These are phyloP conservation scores for Burhinus bistriatus DNA, from an alignment of 2,113 vertebrate species.

Conservation along the genomic window DNA sequence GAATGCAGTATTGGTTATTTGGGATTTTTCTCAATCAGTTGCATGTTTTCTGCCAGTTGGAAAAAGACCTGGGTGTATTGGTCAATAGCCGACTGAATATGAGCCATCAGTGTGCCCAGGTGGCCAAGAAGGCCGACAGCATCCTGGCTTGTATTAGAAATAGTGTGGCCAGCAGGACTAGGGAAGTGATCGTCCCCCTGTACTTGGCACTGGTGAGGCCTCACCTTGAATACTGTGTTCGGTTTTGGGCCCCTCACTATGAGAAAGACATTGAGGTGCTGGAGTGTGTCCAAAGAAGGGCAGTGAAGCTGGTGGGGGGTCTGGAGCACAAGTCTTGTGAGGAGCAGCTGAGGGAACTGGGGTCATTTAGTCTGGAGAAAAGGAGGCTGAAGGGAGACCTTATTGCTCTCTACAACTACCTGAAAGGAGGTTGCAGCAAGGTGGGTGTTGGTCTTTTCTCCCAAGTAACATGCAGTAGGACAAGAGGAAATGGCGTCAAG, in stretches of 20 bases:
- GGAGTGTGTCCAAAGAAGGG: too few relatives aligned
- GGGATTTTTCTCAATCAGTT: neutral
- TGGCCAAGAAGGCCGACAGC: neutral
- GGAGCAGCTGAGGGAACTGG: neutral
- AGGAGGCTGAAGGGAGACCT: neutral
- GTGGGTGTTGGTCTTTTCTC: neutral
- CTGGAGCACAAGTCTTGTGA: neutral
- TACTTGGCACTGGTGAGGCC: neutral
- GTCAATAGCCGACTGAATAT: neutral
- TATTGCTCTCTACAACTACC: neutral
- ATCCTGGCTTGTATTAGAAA: neutral
- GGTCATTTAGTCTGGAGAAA: neutral
- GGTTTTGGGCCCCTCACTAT: neutral
- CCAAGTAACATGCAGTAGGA: neutral
- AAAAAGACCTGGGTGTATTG: neutral
- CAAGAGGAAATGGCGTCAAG: neutral
- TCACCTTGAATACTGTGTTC: neutral
- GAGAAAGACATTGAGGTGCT: neutral
- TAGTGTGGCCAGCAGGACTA: neutral
- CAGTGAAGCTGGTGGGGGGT: neutral
- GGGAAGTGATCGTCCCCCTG: neutral
- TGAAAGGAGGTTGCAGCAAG: neutral
- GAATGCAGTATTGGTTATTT: neutral
- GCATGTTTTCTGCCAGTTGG: neutral
- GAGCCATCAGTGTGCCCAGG: neutral